Base-by-base conservation (phyloP, 2,888 invertebrate genomes). In the Mallateleia sp. region DNA sequence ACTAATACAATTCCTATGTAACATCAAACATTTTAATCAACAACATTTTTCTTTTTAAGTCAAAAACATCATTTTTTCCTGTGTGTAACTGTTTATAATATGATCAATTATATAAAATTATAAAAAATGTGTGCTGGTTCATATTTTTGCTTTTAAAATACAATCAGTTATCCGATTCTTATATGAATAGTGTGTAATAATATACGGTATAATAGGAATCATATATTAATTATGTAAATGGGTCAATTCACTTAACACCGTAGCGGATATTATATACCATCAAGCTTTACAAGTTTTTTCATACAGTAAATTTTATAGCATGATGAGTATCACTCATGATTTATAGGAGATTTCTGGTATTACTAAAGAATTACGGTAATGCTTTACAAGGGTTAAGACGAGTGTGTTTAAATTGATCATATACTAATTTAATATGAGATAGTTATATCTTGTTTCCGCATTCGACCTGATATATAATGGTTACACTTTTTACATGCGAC, bases 151-250 rank as follows among this genome's bases (percentile, higher is more conserved):
- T 50, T 38, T 32, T 18, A 32, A 20, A 69, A 54, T 24, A 42
- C 25, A 71, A 71, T 71, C 56, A 71, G 38, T 56, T 42, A 6
- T 28, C 15, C 6, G 28, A n/a, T 2, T 15, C 22, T 24, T 28
- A 25, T 71, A 45, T 56, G 45, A 71, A 71, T 56, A 22, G 38
- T 28, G 25, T 25, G 11, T 56, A 56, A 62, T 75, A 62, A 52
- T 75, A 38, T 38, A 52, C 25, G 20, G 52, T 11, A 38, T 62
- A 60, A 64, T 75, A 52, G 64, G 38, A 77, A 77, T 66, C 28
- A 66, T 77, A 77, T 66, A 66, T 66, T 77, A 77, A 77, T 77
- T 77, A 77, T 66, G 66, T 54, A 66, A 77, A 77, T 77, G 45
- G 56, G 56, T 28, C 66, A 77, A 56, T 77, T 77, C 77, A 66